phyloP scores from a whole-genome alignment of 2,888 invertebrate species.

The Epinotia demarniana region DNA sequence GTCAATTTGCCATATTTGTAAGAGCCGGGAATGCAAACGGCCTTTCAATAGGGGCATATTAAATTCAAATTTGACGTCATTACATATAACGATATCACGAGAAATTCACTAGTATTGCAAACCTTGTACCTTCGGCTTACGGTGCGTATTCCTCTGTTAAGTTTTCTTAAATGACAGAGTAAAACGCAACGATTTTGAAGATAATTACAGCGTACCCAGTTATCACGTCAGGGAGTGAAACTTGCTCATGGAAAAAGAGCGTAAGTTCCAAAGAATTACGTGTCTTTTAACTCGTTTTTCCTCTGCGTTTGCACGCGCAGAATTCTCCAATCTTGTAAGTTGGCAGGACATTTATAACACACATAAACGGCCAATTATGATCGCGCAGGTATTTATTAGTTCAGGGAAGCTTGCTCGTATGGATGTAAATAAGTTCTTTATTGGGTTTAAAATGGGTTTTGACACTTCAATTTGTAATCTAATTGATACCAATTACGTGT shows the following conservation, averaged over 20 bases:
- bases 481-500: background rate
- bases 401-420: constrained; percentile 14
- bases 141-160: background rate
- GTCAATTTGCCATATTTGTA: constrained; percentile 44
- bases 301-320: background rate
- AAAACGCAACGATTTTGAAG: constrained; percentile 24
- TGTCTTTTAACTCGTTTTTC: background rate
- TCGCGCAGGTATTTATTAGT: constrained; percentile 15
- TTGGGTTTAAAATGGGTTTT: constrained; percentile 1
- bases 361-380: constrained; percentile 29
- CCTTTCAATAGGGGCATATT: constrained; percentile 35
- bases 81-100: constrained; percentile 1
- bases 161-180: background rate
- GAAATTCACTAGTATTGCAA: background rate
- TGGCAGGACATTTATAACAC: constrained; percentile 38
- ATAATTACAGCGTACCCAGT: constrained; percentile 33
- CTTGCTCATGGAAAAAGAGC: background rate
- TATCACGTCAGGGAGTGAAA: constrained; percentile 26
- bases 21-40: constrained; percentile 36
- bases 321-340: constrained; percentile 21
- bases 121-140: background rate
- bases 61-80: constrained; percentile 42
- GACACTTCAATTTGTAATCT: constrained; percentile 7
- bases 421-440: constrained; percentile 6
- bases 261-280: background rate